Evolutionary conservation across 2,888 invertebrate genomes (phyloP).

Genomic region (Tetramorium bicarinatum): DNA sequence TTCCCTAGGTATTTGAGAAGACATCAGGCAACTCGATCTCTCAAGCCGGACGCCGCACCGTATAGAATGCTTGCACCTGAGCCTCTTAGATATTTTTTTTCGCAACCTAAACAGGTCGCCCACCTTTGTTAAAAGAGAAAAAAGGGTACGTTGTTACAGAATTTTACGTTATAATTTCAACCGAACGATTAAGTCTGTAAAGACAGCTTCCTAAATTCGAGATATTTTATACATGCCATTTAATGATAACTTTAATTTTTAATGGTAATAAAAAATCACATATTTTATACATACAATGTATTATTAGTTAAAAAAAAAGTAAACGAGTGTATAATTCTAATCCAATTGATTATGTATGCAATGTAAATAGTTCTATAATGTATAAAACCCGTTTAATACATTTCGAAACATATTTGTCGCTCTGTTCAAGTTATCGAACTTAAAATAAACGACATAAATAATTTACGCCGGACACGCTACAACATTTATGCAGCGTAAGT

Average conservation of each 20-base stretch:
- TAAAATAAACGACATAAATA: conserved; percentile 45
- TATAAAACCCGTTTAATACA: background rate
- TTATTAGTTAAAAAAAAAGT: background rate
- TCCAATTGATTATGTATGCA: background rate
- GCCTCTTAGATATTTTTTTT: conserved; percentile 84
- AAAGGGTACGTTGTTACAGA: conserved; percentile 50
- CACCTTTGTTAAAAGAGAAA: conserved; percentile 55
- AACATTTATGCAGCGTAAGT: conserved; percentile 53
- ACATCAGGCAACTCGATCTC: conserved; percentile 84
- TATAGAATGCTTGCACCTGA: conserved; percentile 82
- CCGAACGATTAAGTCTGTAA: background rate
- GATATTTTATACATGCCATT: background rate
- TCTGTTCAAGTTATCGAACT: conserved; percentile 18
- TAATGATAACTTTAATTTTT: background rate
- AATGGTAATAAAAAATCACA: background rate
- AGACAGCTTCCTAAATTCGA: background rate
- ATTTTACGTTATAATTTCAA: conserved; percentile 55
- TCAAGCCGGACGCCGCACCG: conserved; percentile 84
- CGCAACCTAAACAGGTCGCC: conserved; percentile 77
- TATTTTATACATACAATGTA: background rate
- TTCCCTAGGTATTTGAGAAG: conserved; percentile 85
- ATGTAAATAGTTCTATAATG: background rate
- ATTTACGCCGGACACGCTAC: conserved; percentile 22
- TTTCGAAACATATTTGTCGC: conserved; percentile 4
- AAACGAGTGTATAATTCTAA: background rate